Evolutionary conservation across 2,113 vertebrate species (phyloP).

Genomic region (Oxyruncus cristatus): DNA sequence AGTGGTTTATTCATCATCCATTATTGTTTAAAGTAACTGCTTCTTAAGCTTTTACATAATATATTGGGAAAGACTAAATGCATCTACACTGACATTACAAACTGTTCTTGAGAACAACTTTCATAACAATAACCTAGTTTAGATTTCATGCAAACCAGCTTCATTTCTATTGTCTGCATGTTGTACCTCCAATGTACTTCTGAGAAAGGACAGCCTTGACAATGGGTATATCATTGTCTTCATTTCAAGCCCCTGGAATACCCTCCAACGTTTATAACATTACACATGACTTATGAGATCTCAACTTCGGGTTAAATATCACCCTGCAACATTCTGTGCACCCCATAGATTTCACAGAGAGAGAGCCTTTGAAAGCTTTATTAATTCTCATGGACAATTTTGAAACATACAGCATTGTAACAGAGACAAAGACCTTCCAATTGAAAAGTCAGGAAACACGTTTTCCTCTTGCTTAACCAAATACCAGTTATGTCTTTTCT

Average conservation of each 20-base stretch:
- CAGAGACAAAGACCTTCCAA: background rate
- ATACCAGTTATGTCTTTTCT: fast-evolving
- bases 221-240: background rate
- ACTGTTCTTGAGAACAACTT: background rate
- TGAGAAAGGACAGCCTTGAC: fast-evolving
- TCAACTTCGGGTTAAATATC: background rate
- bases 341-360: background rate
- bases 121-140: background rate
- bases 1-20: background rate
- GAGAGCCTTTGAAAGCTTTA: background rate
- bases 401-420: background rate
- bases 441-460: background rate
- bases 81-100: background rate
- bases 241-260: background rate
- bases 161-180: background rate
- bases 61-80: background rate
- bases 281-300: background rate
- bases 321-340: background rate
- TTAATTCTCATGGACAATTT: background rate
- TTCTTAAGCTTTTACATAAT: background rate
- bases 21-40: background rate
- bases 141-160: background rate
- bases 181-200: background rate
- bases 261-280: background rate
- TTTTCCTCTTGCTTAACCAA: background rate